phyloP scores from a whole-genome alignment of 2,113 vertebrate genomes.

The Tringa solitaria region DNA sequence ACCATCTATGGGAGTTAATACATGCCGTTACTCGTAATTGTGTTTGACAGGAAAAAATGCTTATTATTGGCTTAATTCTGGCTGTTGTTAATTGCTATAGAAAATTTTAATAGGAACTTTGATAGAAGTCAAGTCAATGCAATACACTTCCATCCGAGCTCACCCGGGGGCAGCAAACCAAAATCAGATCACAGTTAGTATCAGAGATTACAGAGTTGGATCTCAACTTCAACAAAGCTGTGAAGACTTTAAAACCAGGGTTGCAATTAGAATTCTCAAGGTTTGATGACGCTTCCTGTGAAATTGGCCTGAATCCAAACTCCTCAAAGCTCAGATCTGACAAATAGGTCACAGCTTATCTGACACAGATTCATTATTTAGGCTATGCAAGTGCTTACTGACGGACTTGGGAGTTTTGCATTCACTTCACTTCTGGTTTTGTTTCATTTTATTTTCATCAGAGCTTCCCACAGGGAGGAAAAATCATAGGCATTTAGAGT shows the following conservation, averaged over 20 bases:
- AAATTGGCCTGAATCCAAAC: background rate
- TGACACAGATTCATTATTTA: background rate
- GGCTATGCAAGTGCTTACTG: background rate
- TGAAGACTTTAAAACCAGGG: background rate
- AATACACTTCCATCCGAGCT: conserved; percentile 1
- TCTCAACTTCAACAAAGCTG: background rate
- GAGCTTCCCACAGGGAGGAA: background rate
- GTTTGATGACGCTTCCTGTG: background rate
- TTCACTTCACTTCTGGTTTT: background rate
- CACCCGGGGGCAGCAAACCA: background rate
- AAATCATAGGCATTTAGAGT: background rate
- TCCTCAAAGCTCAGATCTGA: background rate
- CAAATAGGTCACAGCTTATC: background rate
- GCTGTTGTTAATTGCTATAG: background rate
- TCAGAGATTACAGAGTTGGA: background rate
- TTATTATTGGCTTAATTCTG: background rate
- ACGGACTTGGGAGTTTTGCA: background rate
- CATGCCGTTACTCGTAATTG: background rate
- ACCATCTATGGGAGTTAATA: background rate
- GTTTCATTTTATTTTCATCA: background rate
- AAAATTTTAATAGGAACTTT: background rate
- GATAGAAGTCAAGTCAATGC: background rate
- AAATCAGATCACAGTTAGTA: background rate
- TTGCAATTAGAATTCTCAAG: background rate
- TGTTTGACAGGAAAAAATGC: background rate